Evolutionary conservation across 2,888 invertebrate genomes (phyloP).

Genomic region (Carabus problematicus): DNA sequence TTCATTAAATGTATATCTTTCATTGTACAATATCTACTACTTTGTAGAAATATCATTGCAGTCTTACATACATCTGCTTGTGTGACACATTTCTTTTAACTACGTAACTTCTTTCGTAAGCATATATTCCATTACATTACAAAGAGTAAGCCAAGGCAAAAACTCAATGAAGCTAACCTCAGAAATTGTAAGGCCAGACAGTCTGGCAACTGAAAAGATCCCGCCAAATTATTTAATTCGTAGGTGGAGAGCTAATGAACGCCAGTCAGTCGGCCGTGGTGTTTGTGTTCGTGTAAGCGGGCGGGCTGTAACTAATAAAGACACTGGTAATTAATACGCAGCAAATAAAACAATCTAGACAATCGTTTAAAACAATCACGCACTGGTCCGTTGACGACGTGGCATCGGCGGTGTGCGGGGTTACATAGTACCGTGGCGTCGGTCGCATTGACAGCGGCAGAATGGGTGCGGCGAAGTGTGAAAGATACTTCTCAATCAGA

Average conservation of each 20-base stretch:
- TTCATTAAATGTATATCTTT: no score
- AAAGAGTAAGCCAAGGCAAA: neutral
- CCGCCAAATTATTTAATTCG: slow-evolving; percentile 29
- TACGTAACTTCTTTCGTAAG: no score
- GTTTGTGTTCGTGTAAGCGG: no score
- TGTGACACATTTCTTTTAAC: no score
- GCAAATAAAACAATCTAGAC: slow-evolving; percentile 38
- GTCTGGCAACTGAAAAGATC: slow-evolving; percentile 5
- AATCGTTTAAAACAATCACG: slow-evolving; percentile 38
- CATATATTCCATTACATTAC: no score
- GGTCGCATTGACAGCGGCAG: slow-evolving; percentile 51
- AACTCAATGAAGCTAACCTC: slow-evolving; percentile 5
- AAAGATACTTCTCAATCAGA: slow-evolving; percentile 53
- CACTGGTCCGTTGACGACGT: slow-evolving; percentile 23
- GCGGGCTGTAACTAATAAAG: no score
- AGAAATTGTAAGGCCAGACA: slow-evolving; percentile 15
- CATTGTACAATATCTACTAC: no score
- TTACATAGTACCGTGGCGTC: slow-evolving; percentile 49
- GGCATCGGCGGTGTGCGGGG: slow-evolving; percentile 50
- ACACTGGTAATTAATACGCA: slow-evolving; percentile 36
- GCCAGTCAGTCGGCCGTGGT: no score
- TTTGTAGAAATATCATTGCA: no score
- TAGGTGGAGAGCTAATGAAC: slow-evolving; percentile 2
- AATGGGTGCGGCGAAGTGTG: slow-evolving; percentile 53
- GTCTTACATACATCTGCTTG: no score